phyloP scores from a whole-genome alignment of 1,140 invertebrate species.

The Homarus americanus region DNA sequence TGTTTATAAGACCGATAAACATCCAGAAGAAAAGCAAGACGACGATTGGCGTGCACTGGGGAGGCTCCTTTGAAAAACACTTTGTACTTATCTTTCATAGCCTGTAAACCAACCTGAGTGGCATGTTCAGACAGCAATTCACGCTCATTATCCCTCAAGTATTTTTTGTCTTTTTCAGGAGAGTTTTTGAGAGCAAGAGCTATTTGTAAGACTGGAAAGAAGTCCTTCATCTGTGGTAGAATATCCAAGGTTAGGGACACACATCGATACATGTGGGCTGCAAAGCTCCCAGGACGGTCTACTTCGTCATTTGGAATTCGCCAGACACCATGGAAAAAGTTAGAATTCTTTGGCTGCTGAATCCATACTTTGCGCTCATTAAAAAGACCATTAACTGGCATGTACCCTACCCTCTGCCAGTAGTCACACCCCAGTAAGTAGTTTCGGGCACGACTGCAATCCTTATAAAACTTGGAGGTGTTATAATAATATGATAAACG shows the following conservation, averaged over 20 bases:
- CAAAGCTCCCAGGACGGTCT: conserved; percentile 93
- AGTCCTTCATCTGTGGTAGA: conserved; percentile 87
- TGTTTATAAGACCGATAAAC: conserved; percentile 69
- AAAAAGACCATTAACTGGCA: conserved; percentile 84
- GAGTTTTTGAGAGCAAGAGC: conserved; percentile 87
- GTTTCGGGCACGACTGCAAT: conserved; percentile 85
- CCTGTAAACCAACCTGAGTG: conserved; percentile 77
- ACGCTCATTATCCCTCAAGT: conserved; percentile 88
- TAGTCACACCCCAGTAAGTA: conserved; percentile 83
- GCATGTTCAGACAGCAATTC: conserved; percentile 87
- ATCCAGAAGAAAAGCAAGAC: conserved; percentile 69
- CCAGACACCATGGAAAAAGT: conserved; percentile 93
- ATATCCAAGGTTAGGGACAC: conserved; percentile 90
- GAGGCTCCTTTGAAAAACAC: conserved; percentile 70
- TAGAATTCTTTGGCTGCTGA: conserved; percentile 79
- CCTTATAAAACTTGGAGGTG: conserved; percentile 84
- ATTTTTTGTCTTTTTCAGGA: conserved; percentile 91
- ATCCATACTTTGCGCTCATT: conserved; percentile 85
- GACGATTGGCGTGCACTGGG: conserved; percentile 58
- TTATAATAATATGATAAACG: conserved; percentile 91
- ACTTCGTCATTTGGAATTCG: conserved; percentile 93
- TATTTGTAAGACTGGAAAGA: conserved; percentile 88
- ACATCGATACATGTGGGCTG: conserved; percentile 92
- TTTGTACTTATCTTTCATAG: conserved; percentile 74
- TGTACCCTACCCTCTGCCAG: conserved; percentile 69